A percentile compares a stretch with the other conserved stretches of the same genome.
phyloP scores from a whole-genome alignment of 2,113 vertebrate species.

The Scolopax mira region DNA sequence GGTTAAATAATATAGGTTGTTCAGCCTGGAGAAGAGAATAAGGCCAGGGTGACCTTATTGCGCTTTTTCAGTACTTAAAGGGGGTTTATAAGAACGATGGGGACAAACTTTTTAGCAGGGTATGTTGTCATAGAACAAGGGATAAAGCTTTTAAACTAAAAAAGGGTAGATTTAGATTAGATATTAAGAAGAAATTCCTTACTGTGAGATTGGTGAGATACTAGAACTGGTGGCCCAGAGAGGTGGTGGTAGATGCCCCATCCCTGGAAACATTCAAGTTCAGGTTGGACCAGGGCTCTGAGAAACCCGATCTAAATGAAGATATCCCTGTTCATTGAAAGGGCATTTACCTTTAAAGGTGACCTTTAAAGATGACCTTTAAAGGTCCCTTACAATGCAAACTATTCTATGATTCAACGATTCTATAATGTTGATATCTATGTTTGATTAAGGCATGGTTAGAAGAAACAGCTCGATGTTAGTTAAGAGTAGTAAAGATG shows the following conservation, averaged over 20 bases:
- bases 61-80: neutral
- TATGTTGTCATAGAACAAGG: neutral
- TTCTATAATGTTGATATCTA: neutral
- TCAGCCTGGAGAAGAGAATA: neutral
- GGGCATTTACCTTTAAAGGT: neutral
- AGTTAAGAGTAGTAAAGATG: neutral
- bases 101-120: neutral
- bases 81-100: neutral
- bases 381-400: neutral
- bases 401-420: neutral
- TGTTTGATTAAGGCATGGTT: neutral
- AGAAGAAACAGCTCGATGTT: neutral
- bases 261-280: neutral
- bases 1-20: neutral
- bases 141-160: neutral
- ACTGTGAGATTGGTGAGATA: neutral
- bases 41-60: neutral
- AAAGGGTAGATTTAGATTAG: neutral
- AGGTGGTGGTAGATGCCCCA: neutral
- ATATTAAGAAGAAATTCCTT: neutral
- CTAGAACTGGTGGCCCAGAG: neutral
- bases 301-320: neutral
- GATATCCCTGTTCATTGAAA: neutral
- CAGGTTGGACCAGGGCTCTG: neutral
- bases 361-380: neutral